Evolutionary conservation across 2,888 invertebrate species (phyloP).

Genomic region (Argynnis bischoffii): DNA sequence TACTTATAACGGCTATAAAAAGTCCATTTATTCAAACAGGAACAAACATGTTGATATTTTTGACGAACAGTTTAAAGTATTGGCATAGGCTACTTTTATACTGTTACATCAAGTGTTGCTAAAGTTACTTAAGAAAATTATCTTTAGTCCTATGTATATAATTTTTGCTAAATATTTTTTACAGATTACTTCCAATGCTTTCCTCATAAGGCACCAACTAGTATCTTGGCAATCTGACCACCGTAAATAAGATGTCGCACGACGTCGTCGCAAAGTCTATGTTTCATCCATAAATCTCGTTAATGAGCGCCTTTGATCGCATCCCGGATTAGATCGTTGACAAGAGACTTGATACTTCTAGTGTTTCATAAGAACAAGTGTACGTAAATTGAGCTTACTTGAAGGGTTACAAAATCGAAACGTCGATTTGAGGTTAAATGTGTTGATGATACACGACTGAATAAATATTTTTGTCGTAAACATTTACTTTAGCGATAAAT

Average conservation of each 20-base stretch:
- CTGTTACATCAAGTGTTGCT: no score
- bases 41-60: no score
- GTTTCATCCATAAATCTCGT: conserved; percentile 77
- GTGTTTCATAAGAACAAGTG: conserved; percentile 40
- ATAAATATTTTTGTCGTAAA: no score
- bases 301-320: conserved; percentile 77
- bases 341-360: conserved; percentile 43
- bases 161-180: conserved; percentile 8
- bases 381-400: conserved; percentile 38
- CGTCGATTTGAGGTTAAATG: no score
- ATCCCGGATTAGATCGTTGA: conserved; percentile 67
- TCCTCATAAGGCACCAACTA: conserved; percentile 49
- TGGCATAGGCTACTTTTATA: no score
- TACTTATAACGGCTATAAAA: no score
- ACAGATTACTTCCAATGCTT: conserved; percentile 36
- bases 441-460: no score
- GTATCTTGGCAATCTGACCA: conserved; percentile 66
- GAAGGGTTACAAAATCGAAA: conserved; percentile 11
- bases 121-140: not conserved
- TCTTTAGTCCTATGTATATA: no score
- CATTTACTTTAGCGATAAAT: no score
- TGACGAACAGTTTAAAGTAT: no score
- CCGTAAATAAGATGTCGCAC: conserved; percentile 73
- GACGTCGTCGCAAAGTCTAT: conserved; percentile 68
- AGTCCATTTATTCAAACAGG: no score